phyloP scores from a whole-genome alignment of 2,888 invertebrate species.

The Sycophila texana region DNA sequence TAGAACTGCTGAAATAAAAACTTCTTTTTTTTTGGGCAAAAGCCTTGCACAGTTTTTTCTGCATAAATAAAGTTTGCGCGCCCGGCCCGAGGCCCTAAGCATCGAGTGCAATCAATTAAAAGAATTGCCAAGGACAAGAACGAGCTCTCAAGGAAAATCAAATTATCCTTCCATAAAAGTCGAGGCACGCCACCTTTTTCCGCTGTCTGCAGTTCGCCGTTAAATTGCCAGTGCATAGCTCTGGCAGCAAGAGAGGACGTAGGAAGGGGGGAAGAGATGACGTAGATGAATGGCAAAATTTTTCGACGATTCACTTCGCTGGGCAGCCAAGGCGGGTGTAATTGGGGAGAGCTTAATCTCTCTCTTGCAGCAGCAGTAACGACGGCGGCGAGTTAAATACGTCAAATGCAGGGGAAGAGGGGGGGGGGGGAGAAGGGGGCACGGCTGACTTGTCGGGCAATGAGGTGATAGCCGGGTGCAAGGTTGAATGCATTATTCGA shows the following conservation, averaged over 20 bases:
- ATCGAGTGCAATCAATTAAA: too few species aligned
- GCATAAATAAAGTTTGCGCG: too few species aligned
- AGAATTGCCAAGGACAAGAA: too few species aligned
- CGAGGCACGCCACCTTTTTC: constrained; percentile 11
- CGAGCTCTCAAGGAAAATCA: constrained; percentile 13
- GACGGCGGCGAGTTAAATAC: constrained; percentile 55
- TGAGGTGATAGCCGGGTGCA: constrained; percentile 58
- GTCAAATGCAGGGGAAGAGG: constrained; percentile 58
- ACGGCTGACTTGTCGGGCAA: constrained; percentile 56
- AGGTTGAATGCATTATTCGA: constrained; percentile 71
- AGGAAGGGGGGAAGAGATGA: constrained; percentile 30
- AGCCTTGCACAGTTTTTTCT: too few species aligned
- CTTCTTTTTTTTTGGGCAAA: too few species aligned
- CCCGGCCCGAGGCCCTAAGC: too few species aligned
- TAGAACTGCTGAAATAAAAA: too few species aligned
- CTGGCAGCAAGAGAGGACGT: constrained; percentile 11
- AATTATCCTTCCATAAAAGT: constrained; percentile 42
- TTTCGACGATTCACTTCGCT: constrained; percentile 64
- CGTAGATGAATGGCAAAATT: constrained; percentile 59
- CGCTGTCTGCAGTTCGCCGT: background rate
- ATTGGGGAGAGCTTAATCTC: constrained; percentile 59
- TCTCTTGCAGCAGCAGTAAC: constrained; percentile 2
- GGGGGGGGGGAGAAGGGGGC: background rate
- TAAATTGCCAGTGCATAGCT: constrained; percentile 18
- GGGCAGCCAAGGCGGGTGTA: constrained; percentile 59